Percentiles rank a stretch among this genome's conserved stretches.
Evolutionary conservation across 1,140 invertebrate genomes (phyloP).

Genomic region (Argopecten irradians): DNA sequence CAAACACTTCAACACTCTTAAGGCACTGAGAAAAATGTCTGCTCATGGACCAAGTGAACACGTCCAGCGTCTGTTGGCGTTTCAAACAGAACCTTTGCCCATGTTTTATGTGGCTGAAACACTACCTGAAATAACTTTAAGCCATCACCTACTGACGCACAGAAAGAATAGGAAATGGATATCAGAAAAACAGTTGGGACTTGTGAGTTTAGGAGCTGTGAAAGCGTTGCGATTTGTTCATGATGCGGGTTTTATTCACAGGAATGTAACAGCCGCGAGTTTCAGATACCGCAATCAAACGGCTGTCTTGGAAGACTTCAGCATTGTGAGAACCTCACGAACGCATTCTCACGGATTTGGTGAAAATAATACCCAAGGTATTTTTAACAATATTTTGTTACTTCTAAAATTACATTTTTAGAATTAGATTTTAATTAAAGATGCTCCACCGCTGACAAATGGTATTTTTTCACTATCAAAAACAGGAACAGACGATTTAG

Average conservation of each 20-base stretch:
- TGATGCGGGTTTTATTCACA: constrained; percentile 30
- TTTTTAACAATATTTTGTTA: too few species aligned
- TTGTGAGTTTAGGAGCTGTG: constrained; percentile 30
- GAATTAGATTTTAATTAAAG: too few species aligned
- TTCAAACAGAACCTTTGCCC: constrained; percentile 45
- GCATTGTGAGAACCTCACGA: background rate
- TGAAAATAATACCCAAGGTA: background rate
- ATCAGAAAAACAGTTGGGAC: background rate
- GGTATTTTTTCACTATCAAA: too few species aligned
- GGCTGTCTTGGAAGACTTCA: constrained; percentile 24
- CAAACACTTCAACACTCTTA: background rate
- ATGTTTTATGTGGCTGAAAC: constrained; percentile 40
- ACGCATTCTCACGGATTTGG: background rate
- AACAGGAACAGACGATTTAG: too few species aligned
- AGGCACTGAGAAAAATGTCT: background rate
- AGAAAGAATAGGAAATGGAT: constrained; percentile 34
- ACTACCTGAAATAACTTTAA: background rate
- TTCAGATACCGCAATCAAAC: constrained; percentile 33
- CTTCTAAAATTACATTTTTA: too few species aligned
- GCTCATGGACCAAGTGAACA: background rate
- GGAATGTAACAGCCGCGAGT: constrained; percentile 32
- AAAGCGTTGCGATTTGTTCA: constrained; percentile 42
- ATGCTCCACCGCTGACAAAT: too few species aligned
- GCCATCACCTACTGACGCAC: background rate
- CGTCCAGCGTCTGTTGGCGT: constrained; percentile 30